Percentiles rank a stretch among this genome's conserved stretches.
phyloP scores from a whole-genome alignment of 2,113 vertebrate genomes.

The Peromyscus maniculatus region DNA sequence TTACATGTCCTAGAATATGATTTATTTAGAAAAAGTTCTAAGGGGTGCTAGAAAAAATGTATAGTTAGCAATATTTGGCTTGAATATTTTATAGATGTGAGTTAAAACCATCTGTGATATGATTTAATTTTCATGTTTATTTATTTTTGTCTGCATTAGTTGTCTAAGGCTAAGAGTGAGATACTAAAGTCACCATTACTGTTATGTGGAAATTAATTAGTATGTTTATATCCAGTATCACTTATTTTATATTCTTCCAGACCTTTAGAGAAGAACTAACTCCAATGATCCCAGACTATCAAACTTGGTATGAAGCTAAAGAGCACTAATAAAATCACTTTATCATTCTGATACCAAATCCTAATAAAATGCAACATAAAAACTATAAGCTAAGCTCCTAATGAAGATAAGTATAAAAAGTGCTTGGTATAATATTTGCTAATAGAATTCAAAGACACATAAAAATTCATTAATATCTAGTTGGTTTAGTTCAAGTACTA shows the following conservation, averaged over 20 bases:
- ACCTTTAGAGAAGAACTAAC: neutral
- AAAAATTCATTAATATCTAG: neutral
- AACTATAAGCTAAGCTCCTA: neutral
- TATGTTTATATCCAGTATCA: neutral
- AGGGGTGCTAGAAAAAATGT: neutral
- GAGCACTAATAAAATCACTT: neutral
- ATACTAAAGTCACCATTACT: neutral
- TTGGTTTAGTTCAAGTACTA: neutral
- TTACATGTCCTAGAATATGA: neutral
- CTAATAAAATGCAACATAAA: neutral
- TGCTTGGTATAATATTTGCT: neutral
- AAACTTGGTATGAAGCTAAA: neutral
- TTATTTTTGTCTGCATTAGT: neutral
- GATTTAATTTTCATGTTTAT: too few species aligned
- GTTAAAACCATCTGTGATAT: neutral
- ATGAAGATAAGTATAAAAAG: neutral
- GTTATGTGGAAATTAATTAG: neutral
- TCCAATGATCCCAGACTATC: neutral
- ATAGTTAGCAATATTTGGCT: neutral
- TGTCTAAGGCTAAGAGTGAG: neutral
- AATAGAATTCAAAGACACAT: neutral
- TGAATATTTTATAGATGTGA: neutral
- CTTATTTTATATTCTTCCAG: neutral
- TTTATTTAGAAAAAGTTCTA: neutral
- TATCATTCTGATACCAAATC: neutral